Evolutionary conservation across 2,797 vertebrate species (phyloP).

Genomic region (Sus cebifrons): DNA sequence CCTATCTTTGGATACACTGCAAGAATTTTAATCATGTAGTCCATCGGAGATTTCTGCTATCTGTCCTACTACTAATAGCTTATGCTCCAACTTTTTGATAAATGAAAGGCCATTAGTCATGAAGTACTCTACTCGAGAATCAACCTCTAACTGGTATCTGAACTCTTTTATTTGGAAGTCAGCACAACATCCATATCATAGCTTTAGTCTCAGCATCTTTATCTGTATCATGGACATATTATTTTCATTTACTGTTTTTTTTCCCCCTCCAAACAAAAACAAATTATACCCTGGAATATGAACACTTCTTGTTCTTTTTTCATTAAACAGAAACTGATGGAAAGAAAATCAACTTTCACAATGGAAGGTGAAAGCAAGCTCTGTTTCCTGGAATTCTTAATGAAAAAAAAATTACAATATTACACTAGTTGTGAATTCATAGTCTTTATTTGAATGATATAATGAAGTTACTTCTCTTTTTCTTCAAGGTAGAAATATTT

Average conservation of each 20-base stretch:
- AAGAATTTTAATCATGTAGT: slow-evolving; percentile 15
- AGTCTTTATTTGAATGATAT: slow-evolving; percentile 1
- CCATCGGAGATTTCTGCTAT: not conserved
- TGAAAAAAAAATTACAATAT: not conserved
- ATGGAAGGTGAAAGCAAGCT: not conserved
- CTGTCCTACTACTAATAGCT: not conserved
- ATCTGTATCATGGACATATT: not conserved
- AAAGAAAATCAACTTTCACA: not conserved
- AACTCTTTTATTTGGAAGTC: slow-evolving; percentile 6
- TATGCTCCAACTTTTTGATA: not conserved
- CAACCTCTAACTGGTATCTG: not conserved
- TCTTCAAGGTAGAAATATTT: slow-evolving; percentile 1
- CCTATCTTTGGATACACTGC: not conserved
- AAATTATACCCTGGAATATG: not conserved
- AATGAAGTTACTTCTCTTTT: slow-evolving; percentile 47
- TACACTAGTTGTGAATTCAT: not conserved
- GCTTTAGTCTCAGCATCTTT: not conserved
- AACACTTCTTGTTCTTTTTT: not conserved
- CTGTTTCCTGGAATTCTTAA: not conserved
- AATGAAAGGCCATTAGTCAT: slow-evolving; percentile 54
- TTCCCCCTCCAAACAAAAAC: not conserved
- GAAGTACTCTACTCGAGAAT: not conserved
- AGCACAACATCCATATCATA: not conserved
- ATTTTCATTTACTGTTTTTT: not conserved
- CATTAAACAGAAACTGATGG: not conserved